Conservation (phyloP, 2,888 invertebrate genomes). For the Platypus cylindrus region DNA sequence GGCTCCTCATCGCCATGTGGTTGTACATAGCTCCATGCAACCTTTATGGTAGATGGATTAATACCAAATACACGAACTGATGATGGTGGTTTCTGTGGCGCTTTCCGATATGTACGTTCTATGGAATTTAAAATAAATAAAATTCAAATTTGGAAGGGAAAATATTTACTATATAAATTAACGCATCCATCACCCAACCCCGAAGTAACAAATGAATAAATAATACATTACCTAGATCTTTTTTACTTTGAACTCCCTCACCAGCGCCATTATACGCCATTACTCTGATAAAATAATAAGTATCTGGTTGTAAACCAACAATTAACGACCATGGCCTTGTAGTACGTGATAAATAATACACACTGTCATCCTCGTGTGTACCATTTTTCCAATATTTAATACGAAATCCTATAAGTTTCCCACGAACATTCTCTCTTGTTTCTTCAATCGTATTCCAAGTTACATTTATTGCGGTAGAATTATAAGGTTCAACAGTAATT, state of each 20-base stretch:
- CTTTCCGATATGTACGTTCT: conserved; percentile 80
- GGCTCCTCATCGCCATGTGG: conserved; percentile 87
- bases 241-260: conserved; percentile 90
- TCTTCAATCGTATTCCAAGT: conserved; percentile 82
- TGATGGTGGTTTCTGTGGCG: conserved; percentile 89
- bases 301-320: conserved; percentile 85
- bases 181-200: too few species aligned
- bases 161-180: too few species aligned
- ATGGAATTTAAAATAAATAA: too few species aligned
- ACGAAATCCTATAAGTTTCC: conserved; percentile 56
- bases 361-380: conserved; percentile 61
- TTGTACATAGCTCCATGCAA: conserved; percentile 89
- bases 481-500: conserved; percentile 68
- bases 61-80: conserved; percentile 76
- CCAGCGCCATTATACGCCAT: conserved; percentile 96
- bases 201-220: too few species aligned
- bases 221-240: conserved; percentile 48
- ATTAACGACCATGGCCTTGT: conserved; percentile 78
- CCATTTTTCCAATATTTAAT: conserved; percentile 83
- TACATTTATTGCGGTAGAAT: conserved; percentile 86
- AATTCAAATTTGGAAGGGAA: too few species aligned
- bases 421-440: conserved; percentile 70
- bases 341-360: conserved; percentile 75
- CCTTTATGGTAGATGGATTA: conserved; percentile 75
- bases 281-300: conserved; percentile 82